Evolutionary conservation across 2,113 vertebrate species (phyloP).

Genomic region (Gnathonemus longibarbis): DNA sequence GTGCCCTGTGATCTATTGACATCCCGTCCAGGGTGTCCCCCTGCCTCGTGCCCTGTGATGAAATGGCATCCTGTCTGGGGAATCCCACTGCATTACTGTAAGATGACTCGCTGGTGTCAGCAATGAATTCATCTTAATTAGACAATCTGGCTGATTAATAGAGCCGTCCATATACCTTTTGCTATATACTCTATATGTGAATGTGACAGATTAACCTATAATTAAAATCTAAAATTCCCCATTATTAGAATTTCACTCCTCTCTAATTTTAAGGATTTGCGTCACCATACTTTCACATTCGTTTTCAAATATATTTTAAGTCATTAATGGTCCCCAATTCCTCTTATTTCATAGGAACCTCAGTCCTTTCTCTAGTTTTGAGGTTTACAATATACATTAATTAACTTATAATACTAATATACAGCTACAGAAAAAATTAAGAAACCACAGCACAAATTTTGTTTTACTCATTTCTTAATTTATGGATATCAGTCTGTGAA

Average conservation of each 20-base stretch:
- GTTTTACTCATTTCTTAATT: too few species aligned
- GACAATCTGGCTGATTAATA: background rate
- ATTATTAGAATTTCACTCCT: background rate
- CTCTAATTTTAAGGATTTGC: background rate
- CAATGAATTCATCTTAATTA: background rate
- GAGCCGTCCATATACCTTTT: background rate
- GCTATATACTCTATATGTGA: background rate
- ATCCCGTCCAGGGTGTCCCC: too few species aligned
- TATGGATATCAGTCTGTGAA: too few species aligned
- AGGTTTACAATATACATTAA: background rate
- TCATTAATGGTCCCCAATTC: background rate
- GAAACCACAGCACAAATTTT: too few species aligned
- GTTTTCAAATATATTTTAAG: background rate
- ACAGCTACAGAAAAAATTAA: background rate
- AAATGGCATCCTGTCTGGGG: too few species aligned
- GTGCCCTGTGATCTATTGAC: too few species aligned
- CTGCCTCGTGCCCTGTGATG: too few species aligned
- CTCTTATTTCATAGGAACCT: background rate
- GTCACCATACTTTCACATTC: background rate
- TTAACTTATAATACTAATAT: background rate
- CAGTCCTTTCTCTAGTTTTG: background rate
- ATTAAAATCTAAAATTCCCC: background rate
- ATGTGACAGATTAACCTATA: background rate
- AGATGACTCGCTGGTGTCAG: background rate
- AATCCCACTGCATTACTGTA: background rate